These are phyloP conservation scores for Gnatocerus cornutus DNA, from an alignment of 2,888 invertebrate genomes.

Conservation along the genomic window DNA sequence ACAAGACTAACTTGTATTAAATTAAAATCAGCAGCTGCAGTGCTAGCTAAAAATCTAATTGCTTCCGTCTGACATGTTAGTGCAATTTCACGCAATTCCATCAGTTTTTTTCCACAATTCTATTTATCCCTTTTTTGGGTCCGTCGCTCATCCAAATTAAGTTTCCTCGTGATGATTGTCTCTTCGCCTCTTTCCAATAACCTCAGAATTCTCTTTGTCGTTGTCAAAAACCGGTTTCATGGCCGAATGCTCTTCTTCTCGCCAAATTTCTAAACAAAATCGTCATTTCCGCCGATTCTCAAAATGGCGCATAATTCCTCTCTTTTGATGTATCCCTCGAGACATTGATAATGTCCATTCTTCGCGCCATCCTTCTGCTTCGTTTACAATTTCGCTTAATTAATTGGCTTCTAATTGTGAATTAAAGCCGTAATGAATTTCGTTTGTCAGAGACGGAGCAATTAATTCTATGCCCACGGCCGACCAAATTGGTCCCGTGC, in stretches of 20 bases:
- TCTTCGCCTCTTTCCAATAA: neutral
- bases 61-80: too few species aligned
- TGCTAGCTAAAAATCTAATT: too few species aligned
- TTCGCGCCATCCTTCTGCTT: slow-evolving; percentile 12
- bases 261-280: slow-evolving; percentile 7
- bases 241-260: neutral
- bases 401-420: slow-evolving; percentile 40
- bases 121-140: neutral
- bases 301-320: neutral
- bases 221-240: neutral
- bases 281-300: neutral
- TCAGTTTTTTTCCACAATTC: neutral
- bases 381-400: slow-evolving; percentile 35
- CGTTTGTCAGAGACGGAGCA: slow-evolving; percentile 21
- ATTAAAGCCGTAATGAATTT: slow-evolving; percentile 38
- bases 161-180: slow-evolving; percentile 6
- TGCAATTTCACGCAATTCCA: too few species aligned
- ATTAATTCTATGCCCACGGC: slow-evolving; percentile 31
- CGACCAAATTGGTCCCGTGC: slow-evolving; percentile 14
- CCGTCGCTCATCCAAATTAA: slow-evolving; percentile 6
- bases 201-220: neutral
- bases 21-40: too few species aligned
- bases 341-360: neutral
- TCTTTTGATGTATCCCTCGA: slow-evolving; percentile 1
- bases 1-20: too few species aligned